Base-by-base conservation (phyloP, 2,797 vertebrate genomes). In the Cirrhinus mrigala region DNA sequence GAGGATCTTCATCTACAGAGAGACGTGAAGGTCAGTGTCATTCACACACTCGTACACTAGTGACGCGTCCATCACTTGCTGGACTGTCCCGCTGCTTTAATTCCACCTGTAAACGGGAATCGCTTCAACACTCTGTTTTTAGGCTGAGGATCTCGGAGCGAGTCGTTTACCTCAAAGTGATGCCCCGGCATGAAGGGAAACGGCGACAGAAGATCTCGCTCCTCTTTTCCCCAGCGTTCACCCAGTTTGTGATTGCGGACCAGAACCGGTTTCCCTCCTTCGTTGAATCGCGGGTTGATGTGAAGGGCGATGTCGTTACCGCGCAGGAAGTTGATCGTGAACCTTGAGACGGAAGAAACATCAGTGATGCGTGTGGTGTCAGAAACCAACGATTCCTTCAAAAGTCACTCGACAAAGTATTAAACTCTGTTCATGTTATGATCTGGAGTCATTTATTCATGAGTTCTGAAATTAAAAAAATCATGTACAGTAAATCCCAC, bases 241-340 rank as follows among this genome's bases (percentile, higher is more conserved):
- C 94, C 95, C 82, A 94, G 12, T 52, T 94, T 94, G 89, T 94
- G 92, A 91, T 96, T 96, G 33, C 95, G 93, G 77, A 96, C 94
- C 71, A 96, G 4, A 71, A 91, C 92, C 86, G 94, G 94, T 69
- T 94, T 96, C 3, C 93, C 94, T 0, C 87, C 91, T 22, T 96
- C 95, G 1, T 12, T 92, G 92, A 96, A 96, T 75, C 95, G 95
- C 2, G 95, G 93, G 92, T 96, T 96, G 88, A 96, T 93, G 88
- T 96, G 95, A 64, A 96, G 92, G 54, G 94, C 94, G 10, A 96
- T 96, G 90, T 96, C 95, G 16, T 94, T 95, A 60, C 95, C 95
- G 85, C 92, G 94, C 82, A 95, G 92, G 62, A 96, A 96, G 91
- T 96, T 95, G 60, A 96, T 90, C 0, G 95, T 96, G 90, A 96